A percentile compares a stretch with the other conserved stretches of the same genome.
Conservation (phyloP, 2,797 vertebrate species). For the Hylomyscus alleni region DNA sequence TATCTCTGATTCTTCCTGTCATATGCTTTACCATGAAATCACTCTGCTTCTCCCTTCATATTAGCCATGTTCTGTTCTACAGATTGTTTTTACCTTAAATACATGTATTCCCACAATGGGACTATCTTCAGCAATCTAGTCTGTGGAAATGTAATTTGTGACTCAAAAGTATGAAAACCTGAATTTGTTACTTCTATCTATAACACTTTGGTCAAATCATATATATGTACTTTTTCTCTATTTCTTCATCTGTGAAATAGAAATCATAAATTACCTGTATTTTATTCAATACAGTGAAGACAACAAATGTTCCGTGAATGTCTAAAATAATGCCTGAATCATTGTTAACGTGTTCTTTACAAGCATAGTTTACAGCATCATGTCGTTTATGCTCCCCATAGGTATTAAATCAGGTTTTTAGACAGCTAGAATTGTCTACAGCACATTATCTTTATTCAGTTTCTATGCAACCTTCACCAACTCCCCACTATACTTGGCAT, state of each 20-base stretch:
- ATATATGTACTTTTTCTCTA: background rate
- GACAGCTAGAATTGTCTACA: conserved; percentile 17
- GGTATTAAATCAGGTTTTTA: background rate
- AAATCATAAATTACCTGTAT: background rate
- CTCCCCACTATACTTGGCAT: background rate
- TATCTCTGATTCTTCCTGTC: background rate
- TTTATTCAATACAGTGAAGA: conserved; percentile 6
- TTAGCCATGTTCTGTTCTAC: background rate
- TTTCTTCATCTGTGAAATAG: conserved; percentile 6
- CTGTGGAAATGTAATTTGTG: background rate
- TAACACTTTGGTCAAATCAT: conserved; percentile 24
- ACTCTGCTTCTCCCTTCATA: background rate
- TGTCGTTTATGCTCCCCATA: background rate
- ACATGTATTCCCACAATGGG: background rate
- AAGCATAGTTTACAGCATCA: conserved; percentile 11
- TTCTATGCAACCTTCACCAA: background rate
- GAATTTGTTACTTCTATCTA: background rate
- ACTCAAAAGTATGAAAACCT: background rate
- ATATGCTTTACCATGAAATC: background rate
- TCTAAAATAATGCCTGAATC: background rate
- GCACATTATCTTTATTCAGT: background rate
- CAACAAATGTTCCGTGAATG: background rate
- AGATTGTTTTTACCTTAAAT: background rate
- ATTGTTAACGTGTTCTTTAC: background rate
- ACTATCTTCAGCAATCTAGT: background rate